These are phyloP conservation scores for Dendrophyllia cribrosa DNA, from an alignment of 64 coral and sea anemone genomes.

Conservation along the genomic window DNA sequence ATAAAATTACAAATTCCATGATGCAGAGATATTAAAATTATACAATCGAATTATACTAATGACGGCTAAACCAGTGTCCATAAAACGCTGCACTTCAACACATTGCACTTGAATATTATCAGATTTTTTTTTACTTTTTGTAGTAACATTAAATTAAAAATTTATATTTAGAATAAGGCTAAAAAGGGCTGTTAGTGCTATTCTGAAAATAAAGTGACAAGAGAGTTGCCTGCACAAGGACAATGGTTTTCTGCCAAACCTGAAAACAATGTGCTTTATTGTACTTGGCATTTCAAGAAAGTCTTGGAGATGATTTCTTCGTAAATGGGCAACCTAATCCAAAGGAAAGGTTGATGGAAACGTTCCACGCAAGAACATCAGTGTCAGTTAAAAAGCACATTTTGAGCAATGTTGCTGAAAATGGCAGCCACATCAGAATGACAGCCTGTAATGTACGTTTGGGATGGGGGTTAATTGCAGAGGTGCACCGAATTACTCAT, in stretches of 20 bases:
- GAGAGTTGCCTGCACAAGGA: background rate
- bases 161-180: no score
- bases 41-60: no score
- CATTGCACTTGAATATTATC: no score
- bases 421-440: background rate
- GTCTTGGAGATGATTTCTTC: background rate
- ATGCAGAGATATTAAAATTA: no score
- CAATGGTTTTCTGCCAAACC: background rate
- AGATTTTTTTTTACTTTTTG: no score
- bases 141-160: no score
- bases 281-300: background rate
- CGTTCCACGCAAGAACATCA: background rate
- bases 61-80: no score
- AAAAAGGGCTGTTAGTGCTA: no score
- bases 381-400: background rate
- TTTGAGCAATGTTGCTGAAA: background rate
- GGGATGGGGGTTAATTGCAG: slow-evolving; percentile 61
- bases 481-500: slow-evolving; percentile 43
- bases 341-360: background rate
- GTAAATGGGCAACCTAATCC: background rate
- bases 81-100: no score
- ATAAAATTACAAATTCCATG: no score
- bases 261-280: background rate
- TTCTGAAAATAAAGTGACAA: background rate
- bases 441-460: background rate